Evolutionary conservation across 2,797 vertebrate species (phyloP).

Genomic region (Pterois miles): DNA sequence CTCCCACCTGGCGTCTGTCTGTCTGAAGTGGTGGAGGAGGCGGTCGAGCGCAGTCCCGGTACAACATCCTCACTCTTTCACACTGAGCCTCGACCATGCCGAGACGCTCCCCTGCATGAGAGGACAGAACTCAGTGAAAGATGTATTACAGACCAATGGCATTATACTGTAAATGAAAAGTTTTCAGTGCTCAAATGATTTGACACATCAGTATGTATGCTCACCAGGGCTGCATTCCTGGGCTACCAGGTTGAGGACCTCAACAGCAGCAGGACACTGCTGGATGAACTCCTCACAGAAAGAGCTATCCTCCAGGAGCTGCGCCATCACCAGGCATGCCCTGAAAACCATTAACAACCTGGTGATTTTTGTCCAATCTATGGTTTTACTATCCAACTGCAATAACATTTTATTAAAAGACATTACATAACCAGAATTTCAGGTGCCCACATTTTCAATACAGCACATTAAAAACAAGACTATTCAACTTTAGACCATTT

Average conservation of each 20-base stretch:
- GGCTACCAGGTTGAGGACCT: constrained; percentile 96
- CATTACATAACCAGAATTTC: background rate
- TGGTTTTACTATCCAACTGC: background rate
- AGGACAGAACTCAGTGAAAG: constrained; percentile 10
- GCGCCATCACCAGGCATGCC: constrained; percentile 98
- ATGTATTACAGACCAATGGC: background rate
- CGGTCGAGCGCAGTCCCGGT: constrained; percentile 96
- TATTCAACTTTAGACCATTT: background rate
- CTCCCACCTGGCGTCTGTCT: constrained; percentile 92
- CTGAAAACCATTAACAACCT: constrained; percentile 68
- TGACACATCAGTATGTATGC: constrained; percentile 24
- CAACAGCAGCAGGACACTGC: constrained; percentile 97
- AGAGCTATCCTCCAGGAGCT: constrained; percentile 97
- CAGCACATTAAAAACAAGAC: background rate
- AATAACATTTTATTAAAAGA: background rate
- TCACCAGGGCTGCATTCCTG: constrained; percentile 98
- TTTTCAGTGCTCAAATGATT: background rate
- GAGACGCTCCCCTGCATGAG: constrained; percentile 90
- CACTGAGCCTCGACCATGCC: constrained; percentile 96
- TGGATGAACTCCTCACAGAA: constrained; percentile 99
- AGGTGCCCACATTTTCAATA: background rate
- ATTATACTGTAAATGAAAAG: background rate
- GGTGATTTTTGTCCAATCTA: background rate
- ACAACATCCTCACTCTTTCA: constrained; percentile 95
- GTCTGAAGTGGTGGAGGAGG: constrained; percentile 95